phyloP scores from a whole-genome alignment of 1,140 invertebrate genomes.

The Frieseomelitta varia region DNA sequence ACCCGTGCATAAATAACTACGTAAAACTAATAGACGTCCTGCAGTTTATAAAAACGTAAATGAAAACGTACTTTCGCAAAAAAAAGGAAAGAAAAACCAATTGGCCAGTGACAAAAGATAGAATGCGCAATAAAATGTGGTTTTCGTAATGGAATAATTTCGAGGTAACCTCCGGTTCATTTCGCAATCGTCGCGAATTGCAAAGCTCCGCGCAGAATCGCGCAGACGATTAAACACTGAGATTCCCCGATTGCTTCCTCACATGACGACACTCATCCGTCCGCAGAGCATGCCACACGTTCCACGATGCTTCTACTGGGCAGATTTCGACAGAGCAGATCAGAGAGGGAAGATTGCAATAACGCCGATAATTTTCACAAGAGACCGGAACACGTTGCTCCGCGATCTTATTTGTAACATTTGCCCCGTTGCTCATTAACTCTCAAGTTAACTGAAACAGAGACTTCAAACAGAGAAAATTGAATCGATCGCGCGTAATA shows the following conservation, averaged over 20 bases:
- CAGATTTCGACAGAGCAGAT: slow-evolving; percentile 35
- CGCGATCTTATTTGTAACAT: not conserved
- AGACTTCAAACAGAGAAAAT: slow-evolving; percentile 4
- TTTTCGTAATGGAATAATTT: slow-evolving; percentile 27
- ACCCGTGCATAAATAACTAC: too few relatives aligned
- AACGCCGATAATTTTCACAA: slow-evolving; percentile 10
- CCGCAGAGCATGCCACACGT: not conserved
- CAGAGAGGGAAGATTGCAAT: slow-evolving; percentile 3
- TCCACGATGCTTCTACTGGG: not conserved
- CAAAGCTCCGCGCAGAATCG: slow-evolving; percentile 28
- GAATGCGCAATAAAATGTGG: not conserved
- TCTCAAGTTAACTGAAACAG: not conserved
- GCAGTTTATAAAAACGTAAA: not conserved
- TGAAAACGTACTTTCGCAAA: too few relatives aligned
- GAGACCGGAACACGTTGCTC: not conserved
- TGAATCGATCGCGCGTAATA: not conserved
- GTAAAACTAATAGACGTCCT: too few relatives aligned
- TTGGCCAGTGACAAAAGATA: not conserved
- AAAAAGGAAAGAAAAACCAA: not conserved
- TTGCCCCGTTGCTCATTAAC: not conserved
- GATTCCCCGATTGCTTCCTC: slow-evolving; percentile 47
- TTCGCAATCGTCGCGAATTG: slow-evolving; percentile 26
- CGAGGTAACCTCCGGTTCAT: slow-evolving; percentile 16
- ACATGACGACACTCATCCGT: slow-evolving; percentile 37
- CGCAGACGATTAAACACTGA: slow-evolving; percentile 26